These are phyloP conservation scores for Colinus virginianus DNA, from an alignment of 2,113 vertebrate species.

Conservation along the genomic window DNA sequence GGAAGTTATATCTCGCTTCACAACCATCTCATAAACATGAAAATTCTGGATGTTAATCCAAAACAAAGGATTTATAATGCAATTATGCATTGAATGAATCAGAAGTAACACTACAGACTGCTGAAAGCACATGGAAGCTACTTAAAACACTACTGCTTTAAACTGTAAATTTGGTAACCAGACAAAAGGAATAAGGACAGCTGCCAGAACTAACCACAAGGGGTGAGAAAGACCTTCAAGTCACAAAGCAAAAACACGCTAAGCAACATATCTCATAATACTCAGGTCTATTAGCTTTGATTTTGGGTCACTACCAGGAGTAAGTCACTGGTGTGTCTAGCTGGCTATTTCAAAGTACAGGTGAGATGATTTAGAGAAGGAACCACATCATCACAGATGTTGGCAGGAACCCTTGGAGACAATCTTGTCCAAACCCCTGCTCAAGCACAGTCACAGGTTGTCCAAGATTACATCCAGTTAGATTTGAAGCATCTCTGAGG, in stretches of 20 bases:
- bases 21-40: background rate
- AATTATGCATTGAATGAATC: background rate
- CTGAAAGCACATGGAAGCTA: background rate
- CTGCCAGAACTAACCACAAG: background rate
- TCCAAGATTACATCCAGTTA: no score
- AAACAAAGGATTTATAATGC: background rate
- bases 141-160: background rate
- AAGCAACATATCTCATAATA: fast-evolving
- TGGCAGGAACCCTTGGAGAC: background rate
- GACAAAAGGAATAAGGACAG: background rate
- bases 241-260: background rate
- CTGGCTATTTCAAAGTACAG: background rate
- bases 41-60: background rate
- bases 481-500: background rate
- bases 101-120: background rate
- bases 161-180: background rate
- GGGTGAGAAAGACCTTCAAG: background rate
- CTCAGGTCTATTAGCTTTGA: background rate
- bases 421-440: background rate
- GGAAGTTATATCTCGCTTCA: background rate
- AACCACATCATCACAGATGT: fast-evolving
- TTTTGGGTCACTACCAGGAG: background rate
- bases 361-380: background rate
- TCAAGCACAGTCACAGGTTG: background rate
- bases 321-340: background rate